Evolutionary conservation across 2,113 vertebrate genomes (phyloP), one percentile per base, ranked within the genome.

Genomic region (Turdus rufiventris): DNA sequence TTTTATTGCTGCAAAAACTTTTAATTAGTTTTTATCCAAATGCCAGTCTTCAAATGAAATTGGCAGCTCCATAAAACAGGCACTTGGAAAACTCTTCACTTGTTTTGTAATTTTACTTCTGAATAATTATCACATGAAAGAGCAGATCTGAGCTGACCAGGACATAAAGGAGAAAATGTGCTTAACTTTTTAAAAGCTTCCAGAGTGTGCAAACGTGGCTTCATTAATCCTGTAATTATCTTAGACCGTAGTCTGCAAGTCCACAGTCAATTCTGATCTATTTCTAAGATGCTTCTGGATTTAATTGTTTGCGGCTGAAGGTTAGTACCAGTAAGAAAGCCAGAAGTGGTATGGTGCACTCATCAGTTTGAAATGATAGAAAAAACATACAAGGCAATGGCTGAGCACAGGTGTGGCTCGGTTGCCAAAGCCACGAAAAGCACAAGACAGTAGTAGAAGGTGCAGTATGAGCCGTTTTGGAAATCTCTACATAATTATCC

Each of bases 271-370:
- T 45, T 81, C 36, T 66, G 10, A 53, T 50, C 31, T 50, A 2
- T 34, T 42, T 42, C 4, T 14, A 42, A 65, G 29, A 25, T 36
- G 16, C 50, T 76, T 61, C 31, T 60, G 28, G 10, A 63, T 36
- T 42, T 56, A 28, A 5, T 6, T 9, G 6, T 40, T 74, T 34
- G 33, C 28, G 63, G 14, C 28, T 78, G 57, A 62, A 57, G 38
- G n/a, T 43, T 48, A 63, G 8, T n/a, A 34, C 4, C 25, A 26
- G 4, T 33, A 36, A 24, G 47, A 66, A 75, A 31, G 42, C 45
- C 0, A 1, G 26, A 54, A 36, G 26, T 38, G 26, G 3, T 36
- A 40, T 0, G 8, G 40, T 12, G 4, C 40, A 12, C 45, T 87
- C 12, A 45, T 24, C 20, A 28, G 4, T 63, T 29, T 68, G 48